phyloP scores from a whole-genome alignment of 2,113 vertebrate species.

The Cervus canadensis region DNA sequence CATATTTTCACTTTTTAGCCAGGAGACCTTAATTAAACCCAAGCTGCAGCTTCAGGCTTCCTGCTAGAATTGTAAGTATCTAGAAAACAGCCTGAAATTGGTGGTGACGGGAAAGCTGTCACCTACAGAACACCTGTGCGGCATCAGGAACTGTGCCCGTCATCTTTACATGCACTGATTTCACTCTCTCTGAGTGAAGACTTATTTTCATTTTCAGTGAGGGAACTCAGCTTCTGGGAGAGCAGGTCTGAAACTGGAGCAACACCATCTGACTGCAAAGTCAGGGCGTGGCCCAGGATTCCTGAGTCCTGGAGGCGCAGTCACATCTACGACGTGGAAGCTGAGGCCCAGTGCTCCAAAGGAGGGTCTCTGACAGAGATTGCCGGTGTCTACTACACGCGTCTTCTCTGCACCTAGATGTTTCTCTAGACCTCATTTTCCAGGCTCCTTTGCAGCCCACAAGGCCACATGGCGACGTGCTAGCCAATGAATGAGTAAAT shows the following conservation, averaged over 20 bases:
- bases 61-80: neutral
- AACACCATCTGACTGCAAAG: neutral
- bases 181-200: neutral
- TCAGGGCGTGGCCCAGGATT: neutral
- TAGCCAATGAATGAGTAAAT: neutral
- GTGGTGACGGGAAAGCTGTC: neutral
- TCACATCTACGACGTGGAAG: fast-evolving
- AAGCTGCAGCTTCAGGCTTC: neutral
- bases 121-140: fast-evolving
- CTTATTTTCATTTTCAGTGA: neutral
- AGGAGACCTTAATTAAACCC: conserved; percentile 74
- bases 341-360: neutral
- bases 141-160: fast-evolving
- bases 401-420: neutral
- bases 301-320: fast-evolving
- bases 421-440: neutral
- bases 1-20: conserved; percentile 75
- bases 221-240: neutral
- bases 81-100: neutral
- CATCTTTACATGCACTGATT: neutral
- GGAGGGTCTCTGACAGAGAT: neutral
- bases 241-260: no score
- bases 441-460: no score
- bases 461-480: neutral
- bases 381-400: neutral